Base-by-base conservation (phyloP, 2,888 invertebrate species). In the Apomyelois bistriatella region DNA sequence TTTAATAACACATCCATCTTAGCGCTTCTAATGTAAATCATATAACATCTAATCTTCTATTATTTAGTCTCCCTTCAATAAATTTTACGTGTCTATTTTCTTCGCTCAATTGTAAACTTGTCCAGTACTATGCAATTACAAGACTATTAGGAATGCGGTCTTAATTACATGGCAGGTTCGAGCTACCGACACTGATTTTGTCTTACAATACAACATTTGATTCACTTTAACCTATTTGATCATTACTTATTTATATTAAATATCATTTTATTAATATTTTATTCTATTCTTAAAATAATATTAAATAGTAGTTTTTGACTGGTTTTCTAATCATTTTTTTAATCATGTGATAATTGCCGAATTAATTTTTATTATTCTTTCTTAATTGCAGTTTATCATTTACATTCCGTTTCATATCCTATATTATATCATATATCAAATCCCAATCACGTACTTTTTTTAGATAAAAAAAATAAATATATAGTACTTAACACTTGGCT, bases 81-180 rank as follows among this genome's bases (percentile, higher is more conserved):
- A 22, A 17, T 41, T 16, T 41, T 17, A 41, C 15, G 17, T 16
- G 41, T 41, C 4, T 10, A 35, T 35, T 46, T 32, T 32, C 32
- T 16, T 46, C 46, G 16, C 30, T 15, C 9, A 1, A 32, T 46
- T 46, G 46, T 46, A 32, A 5, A 13, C 13, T 13, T 43, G 43
- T 43, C 41, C 13, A 32, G 32, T 43, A 42, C 48, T 51, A 53
- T 47, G 15, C 54, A 55, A 59, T 58, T 59, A 58, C 35, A 15
- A 6, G 8, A 52, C 59, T 60, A 60, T 61, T 58, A 48, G 58
- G 61, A 61, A 61, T 62, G 60, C 58, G 16, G 55, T 17, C 55
- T 52, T 60, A 59, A 63, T 62, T 60, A 56, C 51, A 35, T 10
- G 10, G 51, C 56, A 37, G 15, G 55, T 54, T 52, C 53, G 48